These are phyloP conservation scores for Chalcis sispes DNA, from an alignment of 2,888 invertebrate genomes.

Conservation along the genomic window DNA sequence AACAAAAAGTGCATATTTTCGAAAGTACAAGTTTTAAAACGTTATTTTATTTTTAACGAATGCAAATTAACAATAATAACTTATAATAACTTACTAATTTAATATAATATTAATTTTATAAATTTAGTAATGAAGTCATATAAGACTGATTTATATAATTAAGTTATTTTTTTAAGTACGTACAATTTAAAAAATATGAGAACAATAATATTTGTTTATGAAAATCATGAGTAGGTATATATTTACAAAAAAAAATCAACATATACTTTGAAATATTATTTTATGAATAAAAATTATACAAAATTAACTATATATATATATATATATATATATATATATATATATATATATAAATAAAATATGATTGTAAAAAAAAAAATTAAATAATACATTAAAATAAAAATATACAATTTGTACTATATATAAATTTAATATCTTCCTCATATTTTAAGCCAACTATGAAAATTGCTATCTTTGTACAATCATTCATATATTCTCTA, in stretches of 20 bases:
- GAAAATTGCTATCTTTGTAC: slow-evolving; percentile 50
- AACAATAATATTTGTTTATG: slow-evolving; percentile 8
- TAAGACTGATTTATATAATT: slow-evolving; percentile 53
- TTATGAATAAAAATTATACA: background rate
- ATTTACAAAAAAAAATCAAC: slow-evolving; percentile 6
- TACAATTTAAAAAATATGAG: slow-evolving; percentile 13
- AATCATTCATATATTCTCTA: slow-evolving; percentile 55
- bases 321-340: slow-evolving; percentile 1
- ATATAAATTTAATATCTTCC: slow-evolving; percentile 19
- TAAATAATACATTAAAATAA: background rate
- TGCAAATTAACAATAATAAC: background rate
- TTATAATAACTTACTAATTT: slow-evolving; percentile 5
- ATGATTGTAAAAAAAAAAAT: background rate
- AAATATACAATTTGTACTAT: slow-evolving; percentile 26
- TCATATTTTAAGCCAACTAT: slow-evolving; percentile 12
- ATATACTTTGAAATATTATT: slow-evolving; percentile 5
- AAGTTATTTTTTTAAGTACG: slow-evolving; percentile 39
- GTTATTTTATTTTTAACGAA: slow-evolving; percentile 40
- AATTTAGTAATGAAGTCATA: slow-evolving; percentile 29
- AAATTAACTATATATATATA: slow-evolving; percentile 12
- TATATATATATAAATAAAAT: background rate
- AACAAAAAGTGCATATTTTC: slow-evolving; percentile 50
- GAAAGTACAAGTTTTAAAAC: slow-evolving; percentile 23
- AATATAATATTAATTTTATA: slow-evolving; percentile 20
- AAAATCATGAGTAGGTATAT: slow-evolving; percentile 7